Evolutionary conservation across 2,113 vertebrate genomes (phyloP), one percentile per base, ranked within the genome.

Genomic region (Perca schrenkii): DNA sequence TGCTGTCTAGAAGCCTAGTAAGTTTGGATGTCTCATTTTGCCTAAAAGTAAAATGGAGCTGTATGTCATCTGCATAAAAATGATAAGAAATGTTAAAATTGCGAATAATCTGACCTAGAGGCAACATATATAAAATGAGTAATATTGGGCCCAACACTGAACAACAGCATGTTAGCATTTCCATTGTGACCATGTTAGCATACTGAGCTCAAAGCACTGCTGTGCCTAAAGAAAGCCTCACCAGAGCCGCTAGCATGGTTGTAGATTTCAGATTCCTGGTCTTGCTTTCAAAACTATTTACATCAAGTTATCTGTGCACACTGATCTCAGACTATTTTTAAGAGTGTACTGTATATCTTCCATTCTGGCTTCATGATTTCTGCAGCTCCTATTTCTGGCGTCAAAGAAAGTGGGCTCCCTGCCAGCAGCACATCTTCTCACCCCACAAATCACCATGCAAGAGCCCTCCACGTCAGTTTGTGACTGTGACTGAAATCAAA

Each of bases 371-470:
- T 34, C 7, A 13, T 36, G 52, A 66, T 17, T 8, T 54, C 19
- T 46, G 43, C 28, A 64, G 54, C 8, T 60, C 21, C 56, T 61
- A 31, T 78, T 83, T 40, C 66, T 82, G 46, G 57, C 76, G 21
- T 85, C 58, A 78, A 52, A 53, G 21, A 61, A 63, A 65, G 60
- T 53, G 40, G 47, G 52, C 43, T 62, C 17, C 25, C 67, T 43
- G 49, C 57, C 63, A 70, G 61, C 54, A 67, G 22, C 31, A 21
- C 28, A 69, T 72, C 76, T 62, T 72, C 52, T 46, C 61, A 67
- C 28, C 19, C 22, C 61, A 73, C 65, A 43, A 81, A 60, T 58
- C 25, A 63, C 53, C 16, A 11, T 25, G 15, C 3, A 79, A 4
- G 43, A 62, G 47, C 22, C 40, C 54, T 10, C 16, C 2, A 8